A percentile compares a stretch with the other conserved stretches of the same genome.
These are phyloP conservation scores for Mya arenaria DNA, from an alignment of 1,140 invertebrate species.

Conservation along the genomic window DNA sequence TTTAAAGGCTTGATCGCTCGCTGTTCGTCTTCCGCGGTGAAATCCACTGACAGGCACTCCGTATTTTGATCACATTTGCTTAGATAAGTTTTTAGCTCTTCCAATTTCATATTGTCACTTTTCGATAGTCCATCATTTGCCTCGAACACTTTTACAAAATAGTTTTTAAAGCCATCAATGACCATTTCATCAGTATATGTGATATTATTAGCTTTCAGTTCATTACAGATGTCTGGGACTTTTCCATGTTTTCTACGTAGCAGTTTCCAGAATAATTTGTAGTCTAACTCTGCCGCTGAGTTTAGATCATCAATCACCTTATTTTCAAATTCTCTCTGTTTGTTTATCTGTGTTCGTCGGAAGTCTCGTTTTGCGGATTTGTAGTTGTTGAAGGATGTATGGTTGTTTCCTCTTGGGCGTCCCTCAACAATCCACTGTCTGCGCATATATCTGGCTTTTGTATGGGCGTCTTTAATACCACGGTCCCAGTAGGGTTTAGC, in stretches of 20 bases:
- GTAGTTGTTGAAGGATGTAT: not conserved
- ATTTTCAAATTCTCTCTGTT: not conserved
- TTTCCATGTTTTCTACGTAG: not conserved
- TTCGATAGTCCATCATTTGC: too few species aligned
- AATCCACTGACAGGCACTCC: too few species aligned
- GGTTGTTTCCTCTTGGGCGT: not conserved
- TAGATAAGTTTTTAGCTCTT: not conserved
- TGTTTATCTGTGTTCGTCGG: not conserved
- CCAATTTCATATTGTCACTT: not conserved
- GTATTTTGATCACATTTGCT: not conserved
- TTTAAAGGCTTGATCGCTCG: too few species aligned
- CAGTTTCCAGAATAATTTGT: not conserved
- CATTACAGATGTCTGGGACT: not conserved
- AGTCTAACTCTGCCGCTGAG: not conserved
- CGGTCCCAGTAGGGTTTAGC: not conserved
- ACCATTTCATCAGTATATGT: not conserved
- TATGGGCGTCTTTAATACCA: not conserved
- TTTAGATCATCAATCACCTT: not conserved
- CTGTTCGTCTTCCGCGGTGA: not conserved
- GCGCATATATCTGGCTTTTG: not conserved
- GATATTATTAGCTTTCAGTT: not conserved
- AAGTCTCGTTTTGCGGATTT: not conserved
- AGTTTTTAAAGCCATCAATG: not conserved
- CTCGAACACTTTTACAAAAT: not conserved
- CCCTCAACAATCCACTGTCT: not conserved